Evolutionary conservation across 2,113 vertebrate species (phyloP).

Genomic region (Nyctereutes procyonoides): DNA sequence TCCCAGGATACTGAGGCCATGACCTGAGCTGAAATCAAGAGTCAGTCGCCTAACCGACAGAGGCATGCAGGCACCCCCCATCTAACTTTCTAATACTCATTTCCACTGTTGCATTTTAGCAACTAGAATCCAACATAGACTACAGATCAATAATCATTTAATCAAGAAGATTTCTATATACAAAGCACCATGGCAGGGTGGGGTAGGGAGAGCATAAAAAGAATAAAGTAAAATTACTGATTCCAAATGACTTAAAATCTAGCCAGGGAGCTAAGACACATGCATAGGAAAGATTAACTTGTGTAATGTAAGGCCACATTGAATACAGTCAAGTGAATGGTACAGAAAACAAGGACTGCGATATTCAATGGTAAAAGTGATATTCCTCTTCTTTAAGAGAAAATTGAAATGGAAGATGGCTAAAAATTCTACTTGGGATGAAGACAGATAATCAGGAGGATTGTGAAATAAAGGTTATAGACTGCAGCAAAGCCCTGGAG

Average conservation of each 20-base stretch:
- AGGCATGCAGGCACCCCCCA: neutral
- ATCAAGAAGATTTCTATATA: constrained; percentile 16
- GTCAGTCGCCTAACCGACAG: neutral
- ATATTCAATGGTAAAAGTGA: constrained; percentile 69
- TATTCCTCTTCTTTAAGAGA: constrained; percentile 72
- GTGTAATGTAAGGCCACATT: neutral
- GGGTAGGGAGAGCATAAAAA: neutral
- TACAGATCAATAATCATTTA: constrained; percentile 11
- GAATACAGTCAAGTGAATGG: neutral
- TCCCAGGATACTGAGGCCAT: neutral
- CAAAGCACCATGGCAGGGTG: neutral
- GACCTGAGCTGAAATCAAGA: neutral
- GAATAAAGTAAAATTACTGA: constrained; percentile 59
- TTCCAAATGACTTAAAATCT: constrained; percentile 44
- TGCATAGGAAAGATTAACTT: constrained; percentile 40
- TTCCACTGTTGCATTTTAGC: constrained; percentile 37
- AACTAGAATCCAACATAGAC: neutral
- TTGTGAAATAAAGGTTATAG: constrained; percentile 87
- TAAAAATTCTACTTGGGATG: constrained; percentile 83
- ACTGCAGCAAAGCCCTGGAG: constrained; percentile 84
- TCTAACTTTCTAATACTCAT: constrained; percentile 37
- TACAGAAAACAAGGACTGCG: neutral
- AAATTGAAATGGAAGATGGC: constrained; percentile 78
- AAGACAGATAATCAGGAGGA: constrained; percentile 87
- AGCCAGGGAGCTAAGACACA: constrained; percentile 19